Conservation (phyloP, 2,113 vertebrate species). For the Thalassoma bifasciatum region DNA sequence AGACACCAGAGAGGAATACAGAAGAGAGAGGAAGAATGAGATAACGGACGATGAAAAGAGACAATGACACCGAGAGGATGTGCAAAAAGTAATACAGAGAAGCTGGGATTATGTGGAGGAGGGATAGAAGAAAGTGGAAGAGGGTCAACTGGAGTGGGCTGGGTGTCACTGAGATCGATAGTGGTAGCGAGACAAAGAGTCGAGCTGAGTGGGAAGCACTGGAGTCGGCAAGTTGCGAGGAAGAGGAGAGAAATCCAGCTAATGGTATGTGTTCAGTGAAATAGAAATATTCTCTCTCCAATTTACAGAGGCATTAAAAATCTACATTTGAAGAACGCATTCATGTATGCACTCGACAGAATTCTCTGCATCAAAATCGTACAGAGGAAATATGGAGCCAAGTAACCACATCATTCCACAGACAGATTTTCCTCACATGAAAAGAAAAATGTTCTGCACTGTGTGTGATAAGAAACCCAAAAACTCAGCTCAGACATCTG, state of each 20-base stretch:
- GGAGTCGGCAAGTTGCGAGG: constrained; percentile 34
- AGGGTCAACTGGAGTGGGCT: constrained; percentile 59
- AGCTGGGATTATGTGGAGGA: constrained; percentile 56
- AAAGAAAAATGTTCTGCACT: neutral
- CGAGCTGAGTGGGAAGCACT: constrained; percentile 66
- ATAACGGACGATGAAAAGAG: constrained; percentile 10
- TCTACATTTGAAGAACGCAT: neutral
- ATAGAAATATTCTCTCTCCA: neutral
- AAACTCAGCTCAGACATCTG: neutral
- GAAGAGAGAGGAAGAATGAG: neutral
- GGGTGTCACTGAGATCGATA: constrained; percentile 54
- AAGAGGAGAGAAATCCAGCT: constrained; percentile 13
- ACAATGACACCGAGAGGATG: constrained; percentile 16
- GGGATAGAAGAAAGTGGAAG: constrained; percentile 57
- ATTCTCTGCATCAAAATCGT: neutral
- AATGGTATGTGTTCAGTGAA: constrained; percentile 18
- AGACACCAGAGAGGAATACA: neutral
- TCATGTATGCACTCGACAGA: neutral
- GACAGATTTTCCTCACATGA: neutral
- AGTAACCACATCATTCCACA: neutral
- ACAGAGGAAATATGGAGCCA: neutral
- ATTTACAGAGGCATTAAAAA: neutral
- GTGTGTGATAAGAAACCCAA: too few relatives aligned
- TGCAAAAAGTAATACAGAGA: constrained; percentile 7
- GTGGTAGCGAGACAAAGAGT: constrained; percentile 60